Percentiles rank a stretch among this genome's conserved stretches.
Evolutionary conservation across 2,888 invertebrate species (phyloP).

Genomic region (Terebella lapidaria): DNA sequence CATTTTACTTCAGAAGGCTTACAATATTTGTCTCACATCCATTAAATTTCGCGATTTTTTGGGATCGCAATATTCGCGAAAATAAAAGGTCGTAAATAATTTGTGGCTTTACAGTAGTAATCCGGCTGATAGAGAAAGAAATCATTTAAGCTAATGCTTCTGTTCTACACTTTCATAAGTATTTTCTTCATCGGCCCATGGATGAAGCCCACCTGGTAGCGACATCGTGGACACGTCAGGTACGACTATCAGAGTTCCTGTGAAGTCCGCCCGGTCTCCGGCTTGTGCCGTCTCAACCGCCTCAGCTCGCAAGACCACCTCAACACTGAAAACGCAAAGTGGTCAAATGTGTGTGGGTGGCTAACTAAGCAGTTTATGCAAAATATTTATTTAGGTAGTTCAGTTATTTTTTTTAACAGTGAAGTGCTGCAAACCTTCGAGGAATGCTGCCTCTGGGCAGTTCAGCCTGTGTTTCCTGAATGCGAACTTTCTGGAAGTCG

Average conservation of each 20-base stretch:
- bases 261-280: constrained; percentile 81
- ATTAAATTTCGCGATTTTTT: too few relatives aligned
- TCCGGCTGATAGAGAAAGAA: too few relatives aligned
- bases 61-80: too few relatives aligned
- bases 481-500: constrained; percentile 95
- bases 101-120: too few relatives aligned
- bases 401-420: neutral
- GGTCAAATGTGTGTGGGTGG: neutral
- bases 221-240: constrained; percentile 88
- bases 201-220: constrained; percentile 63
- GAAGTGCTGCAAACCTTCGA: constrained; percentile 62
- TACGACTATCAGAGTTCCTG: constrained; percentile 92
- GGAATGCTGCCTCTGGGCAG: constrained; percentile 95
- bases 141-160: too few relatives aligned
- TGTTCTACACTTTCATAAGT: too few relatives aligned
- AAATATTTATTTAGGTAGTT: neutral
- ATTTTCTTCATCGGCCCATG: too few relatives aligned
- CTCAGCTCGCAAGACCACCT: constrained; percentile 90
- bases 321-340: constrained; percentile 62
- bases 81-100: too few relatives aligned
- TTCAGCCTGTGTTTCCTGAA: constrained; percentile 97
- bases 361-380: neutral
- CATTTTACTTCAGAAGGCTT: too few relatives aligned
- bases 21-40: too few relatives aligned
- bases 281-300: constrained; percentile 94